Conservation (phyloP, 1,140 invertebrate species). For the Drosophila neocordata region DNA sequence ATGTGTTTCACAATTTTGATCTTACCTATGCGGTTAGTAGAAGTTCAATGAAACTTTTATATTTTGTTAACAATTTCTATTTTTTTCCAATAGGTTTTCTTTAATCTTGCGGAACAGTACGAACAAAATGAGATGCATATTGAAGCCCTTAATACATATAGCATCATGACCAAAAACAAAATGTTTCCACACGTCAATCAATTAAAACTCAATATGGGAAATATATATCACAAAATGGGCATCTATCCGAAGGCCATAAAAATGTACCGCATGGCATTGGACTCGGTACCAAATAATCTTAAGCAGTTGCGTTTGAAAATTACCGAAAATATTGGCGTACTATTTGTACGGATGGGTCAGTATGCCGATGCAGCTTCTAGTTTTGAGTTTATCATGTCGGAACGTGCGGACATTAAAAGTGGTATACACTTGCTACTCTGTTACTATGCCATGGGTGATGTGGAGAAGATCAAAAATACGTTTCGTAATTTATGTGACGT, state of each 20-base stretch:
- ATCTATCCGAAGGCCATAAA: conserved; percentile 98
- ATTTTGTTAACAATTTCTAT: too few species aligned
- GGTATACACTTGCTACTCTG: conserved; percentile 96
- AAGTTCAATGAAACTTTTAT: too few species aligned
- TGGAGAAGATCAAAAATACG: conserved; percentile 96
- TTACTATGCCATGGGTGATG: conserved; percentile 96
- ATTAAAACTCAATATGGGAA: conserved; percentile 98
- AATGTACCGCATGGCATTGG: conserved; percentile 98
- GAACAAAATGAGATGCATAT: conserved; percentile 96
- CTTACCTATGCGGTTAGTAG: conserved; percentile 93
- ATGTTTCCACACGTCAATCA: conserved; percentile 94
- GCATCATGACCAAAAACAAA: conserved; percentile 93
- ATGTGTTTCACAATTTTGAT: conserved; percentile 94
- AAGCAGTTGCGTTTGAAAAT: conserved; percentile 97
- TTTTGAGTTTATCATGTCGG: conserved; percentile 99
- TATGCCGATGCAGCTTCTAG: conserved; percentile 97
- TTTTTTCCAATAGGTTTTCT: conserved; percentile 88
- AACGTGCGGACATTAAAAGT: conserved; percentile 94
- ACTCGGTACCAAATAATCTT: conserved; percentile 96
- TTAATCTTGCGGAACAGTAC: conserved; percentile 97
- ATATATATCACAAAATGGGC: conserved; percentile 97
- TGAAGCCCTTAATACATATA: conserved; percentile 97
- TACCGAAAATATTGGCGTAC: conserved; percentile 98
- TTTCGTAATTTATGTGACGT: conserved; percentile 96
- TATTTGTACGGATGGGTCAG: conserved; percentile 97